Evolutionary conservation across 2,888 invertebrate genomes (phyloP).

Genomic region (Philereme transversata): DNA sequence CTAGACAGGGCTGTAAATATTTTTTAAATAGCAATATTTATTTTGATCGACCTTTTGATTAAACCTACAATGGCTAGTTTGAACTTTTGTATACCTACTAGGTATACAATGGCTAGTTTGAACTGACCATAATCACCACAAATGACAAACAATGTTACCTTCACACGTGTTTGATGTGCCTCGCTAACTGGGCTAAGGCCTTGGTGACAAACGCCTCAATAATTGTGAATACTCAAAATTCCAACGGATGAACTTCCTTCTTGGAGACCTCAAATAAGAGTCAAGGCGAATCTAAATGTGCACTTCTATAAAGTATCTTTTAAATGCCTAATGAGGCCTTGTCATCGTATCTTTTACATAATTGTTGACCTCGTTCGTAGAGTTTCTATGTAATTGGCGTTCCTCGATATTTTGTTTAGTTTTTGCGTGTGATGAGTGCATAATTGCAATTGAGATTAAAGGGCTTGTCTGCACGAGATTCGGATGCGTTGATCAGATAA

Average conservation of each 20-base stretch:
- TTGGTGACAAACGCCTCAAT: constrained; percentile 46
- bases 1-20: too few relatives aligned
- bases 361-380: constrained; percentile 58
- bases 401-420: constrained; percentile 29
- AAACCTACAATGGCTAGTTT: not conserved
- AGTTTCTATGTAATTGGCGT: constrained; percentile 55
- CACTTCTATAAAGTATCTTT: constrained; percentile 51
- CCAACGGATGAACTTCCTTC: constrained; percentile 67
- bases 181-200: constrained; percentile 38
- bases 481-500: constrained; percentile 9
- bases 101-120: not conserved
- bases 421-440: constrained; percentile 27
- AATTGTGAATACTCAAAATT: constrained; percentile 61
- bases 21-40: not conserved
- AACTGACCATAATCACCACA: constrained; percentile 8
- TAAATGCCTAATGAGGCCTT: constrained; percentile 67
- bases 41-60: too few relatives aligned
- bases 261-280: constrained; percentile 56
- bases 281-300: constrained; percentile 67
- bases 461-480: constrained; percentile 16
- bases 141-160: constrained; percentile 24
- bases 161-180: constrained; percentile 22
- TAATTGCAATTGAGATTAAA: constrained; percentile 12
- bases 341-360: constrained; percentile 71
- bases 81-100: too few relatives aligned